Conservation (phyloP, 2,113 vertebrate genomes). For the Condylura cristata region DNA sequence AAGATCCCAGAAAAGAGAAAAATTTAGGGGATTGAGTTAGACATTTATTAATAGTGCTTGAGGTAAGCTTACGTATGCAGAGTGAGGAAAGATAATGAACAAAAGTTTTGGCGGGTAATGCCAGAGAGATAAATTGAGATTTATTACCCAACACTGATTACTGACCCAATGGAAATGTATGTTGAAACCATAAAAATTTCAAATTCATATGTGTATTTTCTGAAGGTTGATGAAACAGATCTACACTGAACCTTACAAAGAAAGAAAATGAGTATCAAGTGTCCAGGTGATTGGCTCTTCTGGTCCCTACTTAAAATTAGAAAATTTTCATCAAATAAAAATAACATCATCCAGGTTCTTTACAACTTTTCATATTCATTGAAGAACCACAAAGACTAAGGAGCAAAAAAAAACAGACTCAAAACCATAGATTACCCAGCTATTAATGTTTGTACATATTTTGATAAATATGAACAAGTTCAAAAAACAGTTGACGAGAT, state of each 20-base stretch:
- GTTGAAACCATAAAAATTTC: background rate
- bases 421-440: background rate
- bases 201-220: background rate
- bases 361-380: background rate
- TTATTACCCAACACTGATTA: background rate
- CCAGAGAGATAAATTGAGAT: background rate
- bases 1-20: background rate
- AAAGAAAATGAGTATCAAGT: background rate
- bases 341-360: background rate
- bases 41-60: background rate
- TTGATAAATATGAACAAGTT: background rate
- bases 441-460: background rate
- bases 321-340: background rate
- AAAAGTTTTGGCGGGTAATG: background rate
- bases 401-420: background rate
- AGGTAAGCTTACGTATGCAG: background rate
- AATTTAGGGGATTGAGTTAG: background rate
- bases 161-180: background rate
- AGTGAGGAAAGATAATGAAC: background rate
- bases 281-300: background rate
- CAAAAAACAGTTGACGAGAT: background rate
- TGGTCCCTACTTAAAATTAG: background rate
- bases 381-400: background rate
- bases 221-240: background rate
- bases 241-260: background rate